Evolutionary conservation across 2,797 vertebrate genomes (phyloP).

Genomic region (Heteromormyrus szaboi): DNA sequence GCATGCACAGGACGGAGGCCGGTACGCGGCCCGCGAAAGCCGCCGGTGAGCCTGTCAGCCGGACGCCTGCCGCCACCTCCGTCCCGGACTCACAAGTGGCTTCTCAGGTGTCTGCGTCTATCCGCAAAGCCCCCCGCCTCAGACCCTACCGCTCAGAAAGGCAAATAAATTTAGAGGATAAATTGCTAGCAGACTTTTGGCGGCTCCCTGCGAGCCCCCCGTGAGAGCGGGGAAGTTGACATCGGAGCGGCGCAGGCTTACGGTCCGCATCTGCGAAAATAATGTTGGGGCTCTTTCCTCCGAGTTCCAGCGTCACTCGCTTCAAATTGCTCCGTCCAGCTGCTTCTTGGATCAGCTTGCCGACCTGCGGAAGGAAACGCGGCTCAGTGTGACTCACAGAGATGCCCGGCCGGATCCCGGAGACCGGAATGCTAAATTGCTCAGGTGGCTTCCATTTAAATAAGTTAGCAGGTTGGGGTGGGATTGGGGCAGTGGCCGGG

Average conservation of each 20-base stretch:
- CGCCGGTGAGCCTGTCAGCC: constrained; percentile 11
- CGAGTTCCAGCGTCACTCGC: constrained; percentile 95
- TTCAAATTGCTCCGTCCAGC: constrained; percentile 98
- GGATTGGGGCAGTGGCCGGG: constrained; percentile 40
- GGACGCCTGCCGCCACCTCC: background rate
- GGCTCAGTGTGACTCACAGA: constrained; percentile 51
- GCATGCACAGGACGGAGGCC: constrained; percentile 35
- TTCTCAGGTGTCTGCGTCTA: constrained; percentile 18
- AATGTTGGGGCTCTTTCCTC: constrained; percentile 98
- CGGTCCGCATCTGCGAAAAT: constrained; percentile 98
- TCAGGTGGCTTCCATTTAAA: constrained; percentile 51
- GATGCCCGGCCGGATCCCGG: constrained; percentile 35
- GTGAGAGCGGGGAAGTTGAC: constrained; percentile 34
- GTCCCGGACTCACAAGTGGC: background rate
- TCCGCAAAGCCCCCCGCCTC: constrained; percentile 15
- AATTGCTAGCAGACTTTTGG: constrained; percentile 23
- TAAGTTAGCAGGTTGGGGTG: constrained; percentile 51
- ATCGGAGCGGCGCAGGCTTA: constrained; percentile 64
- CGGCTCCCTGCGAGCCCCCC: constrained; percentile 23
- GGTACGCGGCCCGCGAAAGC: background rate
- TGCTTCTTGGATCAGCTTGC: constrained; percentile 97
- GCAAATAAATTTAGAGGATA: constrained; percentile 22
- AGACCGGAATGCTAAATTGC: constrained; percentile 54
- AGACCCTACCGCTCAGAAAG: background rate
- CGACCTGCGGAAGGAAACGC: constrained; percentile 72